phyloP scores from a whole-genome alignment of 2,797 vertebrate species.

The Sebastes hubbsi region DNA sequence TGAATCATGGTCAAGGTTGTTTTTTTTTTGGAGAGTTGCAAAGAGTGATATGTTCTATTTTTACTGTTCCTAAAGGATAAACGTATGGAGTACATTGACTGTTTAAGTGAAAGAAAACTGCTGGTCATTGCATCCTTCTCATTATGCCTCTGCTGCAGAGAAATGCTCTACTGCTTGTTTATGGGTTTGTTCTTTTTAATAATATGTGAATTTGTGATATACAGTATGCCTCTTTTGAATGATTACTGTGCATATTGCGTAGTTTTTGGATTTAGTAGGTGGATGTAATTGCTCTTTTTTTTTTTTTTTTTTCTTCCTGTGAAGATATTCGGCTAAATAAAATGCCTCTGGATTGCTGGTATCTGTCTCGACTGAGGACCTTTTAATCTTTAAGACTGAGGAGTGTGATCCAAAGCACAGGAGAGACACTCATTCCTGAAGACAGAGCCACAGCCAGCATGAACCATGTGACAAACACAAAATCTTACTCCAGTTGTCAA shows the following conservation, averaged over 20 bases:
- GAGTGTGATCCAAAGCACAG: conserved; percentile 33
- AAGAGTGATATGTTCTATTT: conserved; percentile 49
- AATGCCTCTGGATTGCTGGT: conserved; percentile 67
- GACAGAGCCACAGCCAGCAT: conserved; percentile 7
- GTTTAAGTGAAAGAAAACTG: conserved; percentile 31
- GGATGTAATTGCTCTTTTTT: conserved; percentile 53
- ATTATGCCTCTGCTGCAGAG: conserved; percentile 54
- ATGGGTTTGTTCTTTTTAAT: conserved; percentile 55
- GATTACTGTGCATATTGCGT: conserved; percentile 61
- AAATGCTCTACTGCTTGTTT: conserved; percentile 60
- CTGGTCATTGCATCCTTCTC: conserved; percentile 46
- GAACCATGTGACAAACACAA: conserved; percentile 5
- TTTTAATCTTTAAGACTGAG: conserved; percentile 45
- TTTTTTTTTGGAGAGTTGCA: conserved; percentile 15
- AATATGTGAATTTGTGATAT: conserved; percentile 66
- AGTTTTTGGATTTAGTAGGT: conserved; percentile 55
- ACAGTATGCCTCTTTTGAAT: conserved; percentile 46
- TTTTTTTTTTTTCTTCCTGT: conserved; percentile 46
- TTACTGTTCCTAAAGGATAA: conserved; percentile 49
- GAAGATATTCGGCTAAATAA: conserved; percentile 74
- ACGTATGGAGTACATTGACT: conserved; percentile 35
- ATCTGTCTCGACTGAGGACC: conserved; percentile 46
- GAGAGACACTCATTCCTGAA: conserved; percentile 14
- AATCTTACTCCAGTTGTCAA: conserved; percentile 15
- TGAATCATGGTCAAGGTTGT: conserved; percentile 54